These are phyloP conservation scores for Acropora tenuis DNA, from an alignment of 64 coral and sea anemone genomes.

Conservation along the genomic window DNA sequence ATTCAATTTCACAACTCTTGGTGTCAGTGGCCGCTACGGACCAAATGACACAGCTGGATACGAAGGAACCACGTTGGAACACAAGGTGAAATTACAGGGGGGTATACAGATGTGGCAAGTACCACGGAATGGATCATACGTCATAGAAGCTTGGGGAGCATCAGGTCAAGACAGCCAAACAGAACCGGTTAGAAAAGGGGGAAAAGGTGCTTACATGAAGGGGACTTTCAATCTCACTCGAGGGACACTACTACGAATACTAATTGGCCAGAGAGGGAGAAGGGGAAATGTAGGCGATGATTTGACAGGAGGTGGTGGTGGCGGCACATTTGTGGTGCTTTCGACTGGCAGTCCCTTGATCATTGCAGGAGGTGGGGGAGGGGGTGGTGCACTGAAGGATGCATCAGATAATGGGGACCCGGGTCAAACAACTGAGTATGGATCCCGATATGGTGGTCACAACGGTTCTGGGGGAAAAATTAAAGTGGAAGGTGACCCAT, in stretches of 20 bases:
- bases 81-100: conserved; percentile 28
- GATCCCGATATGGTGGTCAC: conserved; percentile 29
- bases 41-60: conserved; percentile 48
- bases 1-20: conserved; percentile 67
- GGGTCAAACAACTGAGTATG: conserved; percentile 18
- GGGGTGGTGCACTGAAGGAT: conserved; percentile 17
- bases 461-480: conserved; percentile 37
- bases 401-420: conserved; percentile 35
- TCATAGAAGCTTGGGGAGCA: conserved; percentile 74
- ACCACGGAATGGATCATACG: conserved; percentile 59
- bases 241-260: conserved; percentile 50
- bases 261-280: conserved; percentile 56
- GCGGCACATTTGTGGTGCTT: conserved; percentile 68
- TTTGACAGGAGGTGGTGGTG: conserved; percentile 72
- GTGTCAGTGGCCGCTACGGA: conserved; percentile 7
- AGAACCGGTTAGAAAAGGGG: conserved; percentile 35
- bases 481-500: neutral
- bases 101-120: conserved; percentile 77
- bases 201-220: conserved; percentile 65
- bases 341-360: conserved; percentile 30
- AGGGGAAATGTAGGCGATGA: neutral
- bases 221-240: conserved; percentile 50
- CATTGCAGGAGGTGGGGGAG: conserved; percentile 78
- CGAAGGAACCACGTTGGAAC: conserved; percentile 58
- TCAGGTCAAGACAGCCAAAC: conserved; percentile 46